Base-by-base conservation (phyloP, 2,888 invertebrate genomes). In the Pediacus dermestoides region DNA sequence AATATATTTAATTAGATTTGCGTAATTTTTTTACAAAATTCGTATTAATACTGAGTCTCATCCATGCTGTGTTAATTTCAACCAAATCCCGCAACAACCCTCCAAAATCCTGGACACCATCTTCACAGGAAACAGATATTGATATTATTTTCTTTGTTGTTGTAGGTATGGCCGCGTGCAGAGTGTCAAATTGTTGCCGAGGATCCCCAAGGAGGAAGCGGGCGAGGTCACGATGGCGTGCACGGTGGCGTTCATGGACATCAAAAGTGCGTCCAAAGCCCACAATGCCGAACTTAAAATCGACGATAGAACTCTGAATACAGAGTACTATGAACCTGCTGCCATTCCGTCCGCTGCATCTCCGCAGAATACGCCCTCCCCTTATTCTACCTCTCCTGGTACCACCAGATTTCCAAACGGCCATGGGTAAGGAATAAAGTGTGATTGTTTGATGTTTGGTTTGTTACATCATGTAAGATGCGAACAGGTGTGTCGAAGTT, bases 161-260 rank as follows among this genome's bases (percentile, higher is more conserved):
- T 54, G 39, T 79, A 92, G 92, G 79, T 92, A 91, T 90, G 92
- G 92, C 78, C 90, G 90, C 78, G 92, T 93, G 77, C 93, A 93
- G 79, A 92, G 88, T 81, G 90, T 91, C 79, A 91, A 90, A 77
- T 78, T 92, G 74, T 80, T 91, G 80, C 81, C 85, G 61, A 74
- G 74, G 70, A 69, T 71, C 58, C 37, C 52, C 55, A 57, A 64
- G 61, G 69, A 66, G 72, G 70, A 62, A 67, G 70, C 74, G 53
- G 76, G 76, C 71, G 80, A 73, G 70, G 71, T 74, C 67, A 75
- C 84, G 68, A 76, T 83, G 71, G 86, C 87, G 75, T 89, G 88
- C 72, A 87, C 88, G 70, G 88, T 90, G 74, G 88, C 89, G 74
- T 93, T 93, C 78, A 91, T 92, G 83, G 93, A 94, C 79, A 92